Base-by-base conservation (phyloP, 2,113 vertebrate genomes). In the Rhombomys opimus region DNA sequence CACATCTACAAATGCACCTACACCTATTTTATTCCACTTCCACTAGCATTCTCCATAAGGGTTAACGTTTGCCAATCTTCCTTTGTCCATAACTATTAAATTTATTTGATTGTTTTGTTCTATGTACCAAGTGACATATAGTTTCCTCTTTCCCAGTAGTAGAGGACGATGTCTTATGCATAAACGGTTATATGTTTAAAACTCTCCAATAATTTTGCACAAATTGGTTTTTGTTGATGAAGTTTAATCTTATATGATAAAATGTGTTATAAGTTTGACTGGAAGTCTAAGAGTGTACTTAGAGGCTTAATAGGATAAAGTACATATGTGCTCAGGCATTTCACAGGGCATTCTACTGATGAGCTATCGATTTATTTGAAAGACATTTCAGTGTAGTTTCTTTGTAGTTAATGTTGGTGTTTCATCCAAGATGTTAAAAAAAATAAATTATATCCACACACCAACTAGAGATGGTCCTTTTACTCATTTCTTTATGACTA, bases 371-470 rank as follows among this genome's bases (percentile, higher is more conserved):
- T 65, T 91, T 78, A 67, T 59, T 76, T 87, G n/a, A 91, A 94
- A 65, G 18, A 2, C 13, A 72, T 85, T 96, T 97, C 41, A 73
- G 32, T 25, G 20, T 77, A 41, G 92, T 97, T 89, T 89, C 22
- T 67, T 96, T 73, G 18, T 89, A 85, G 92, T 80, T 75, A 9
- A n/a, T 92, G 38, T 92, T 59, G 15, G 7, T 88, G 11, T 17
- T 80, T 35, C 35, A 95, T 13, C 46, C 38, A 89, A 0, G 89
- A 75, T 88, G 18, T 65, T 92, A 67, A 85, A 63, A 70, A 80
- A 23, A 54, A 63, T 18, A 92, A 85, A 91, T 87, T 41, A 70
- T 91, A 23, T 63, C 32, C 14, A 57, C 25, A 61, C 8, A 8
- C 8, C 89, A 75, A 78, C n/a, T 35, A 84, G 46, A 93, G 73